Conservation (phyloP, 2,113 vertebrate species). For the Lynx canadensis region DNA sequence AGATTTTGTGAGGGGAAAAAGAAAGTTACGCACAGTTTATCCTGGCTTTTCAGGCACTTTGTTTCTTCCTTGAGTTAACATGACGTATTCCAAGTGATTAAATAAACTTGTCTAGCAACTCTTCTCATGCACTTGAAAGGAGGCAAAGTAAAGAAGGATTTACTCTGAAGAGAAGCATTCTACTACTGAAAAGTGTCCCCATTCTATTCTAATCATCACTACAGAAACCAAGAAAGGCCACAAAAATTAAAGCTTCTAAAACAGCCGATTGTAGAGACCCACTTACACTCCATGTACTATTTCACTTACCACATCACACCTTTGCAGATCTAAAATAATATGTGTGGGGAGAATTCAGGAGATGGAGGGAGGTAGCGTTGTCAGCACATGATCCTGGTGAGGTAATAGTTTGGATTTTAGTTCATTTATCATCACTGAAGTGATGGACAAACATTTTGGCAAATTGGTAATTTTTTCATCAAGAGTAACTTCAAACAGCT, state of each 20-base stretch:
- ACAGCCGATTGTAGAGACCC: background rate
- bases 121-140: conserved; percentile 63
- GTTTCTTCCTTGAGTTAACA: conserved; percentile 63
- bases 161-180: conserved; percentile 65
- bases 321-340: background rate
- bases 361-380: background rate
- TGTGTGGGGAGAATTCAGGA: background rate
- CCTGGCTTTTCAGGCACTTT: conserved; percentile 62
- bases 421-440: background rate
- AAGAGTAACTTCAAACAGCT: background rate
- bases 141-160: conserved; percentile 65
- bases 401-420: background rate
- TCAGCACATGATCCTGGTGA: background rate
- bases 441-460: background rate
- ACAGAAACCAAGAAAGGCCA: conserved; percentile 9
- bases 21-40: conserved; percentile 70
- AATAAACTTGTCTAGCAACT: conserved; percentile 62
- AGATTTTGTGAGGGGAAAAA: conserved; percentile 76
- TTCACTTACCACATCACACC: background rate
- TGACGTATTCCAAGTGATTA: conserved; percentile 72
- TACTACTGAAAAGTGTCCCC: background rate
- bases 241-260: conserved; percentile 35
- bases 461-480: background rate
- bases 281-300: background rate
- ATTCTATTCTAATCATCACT: conserved; percentile 28